Percentiles rank a stretch among this genome's conserved stretches.
Conservation (phyloP, 2,888 invertebrate species). For the Ochropacha duplaris region DNA sequence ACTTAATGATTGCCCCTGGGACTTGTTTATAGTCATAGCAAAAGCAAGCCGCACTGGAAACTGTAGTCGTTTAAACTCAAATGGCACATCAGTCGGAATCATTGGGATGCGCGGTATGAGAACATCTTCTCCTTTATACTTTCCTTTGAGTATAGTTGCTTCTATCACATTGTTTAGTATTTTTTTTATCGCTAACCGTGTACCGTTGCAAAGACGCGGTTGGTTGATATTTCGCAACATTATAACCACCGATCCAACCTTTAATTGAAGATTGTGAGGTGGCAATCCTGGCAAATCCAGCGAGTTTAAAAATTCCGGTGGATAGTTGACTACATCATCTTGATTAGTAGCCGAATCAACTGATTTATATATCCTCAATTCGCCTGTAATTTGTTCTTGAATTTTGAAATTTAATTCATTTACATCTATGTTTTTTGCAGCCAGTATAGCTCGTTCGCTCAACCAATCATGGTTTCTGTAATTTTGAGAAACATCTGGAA, state of each 20-base stretch:
- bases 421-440: constrained; percentile 13
- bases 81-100: background rate
- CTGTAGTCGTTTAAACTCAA: constrained; percentile 7
- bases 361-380: constrained; percentile 31
- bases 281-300: constrained; percentile 30
- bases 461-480: constrained; percentile 24
- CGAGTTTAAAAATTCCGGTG: constrained; percentile 36
- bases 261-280: constrained; percentile 32
- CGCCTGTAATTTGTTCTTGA: constrained; percentile 24
- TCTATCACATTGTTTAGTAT: constrained; percentile 12
- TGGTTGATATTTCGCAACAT: constrained; percentile 27
- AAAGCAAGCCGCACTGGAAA: constrained; percentile 13
- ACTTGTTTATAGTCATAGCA: background rate
- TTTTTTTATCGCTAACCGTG: constrained; percentile 15
- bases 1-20: constrained; percentile 3
- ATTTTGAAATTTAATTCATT: constrained; percentile 23
- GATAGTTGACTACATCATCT: constrained; percentile 37
- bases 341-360: constrained; percentile 26
- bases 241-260: constrained; percentile 24
- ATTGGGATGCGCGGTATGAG: background rate
- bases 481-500: constrained; percentile 19
- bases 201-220: constrained; percentile 27
- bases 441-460: constrained; percentile 22
- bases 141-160: constrained; percentile 5
- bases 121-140: background rate